These are phyloP conservation scores for Acanthornis magna DNA, from an alignment of 2,797 vertebrate genomes.

Conservation along the genomic window DNA sequence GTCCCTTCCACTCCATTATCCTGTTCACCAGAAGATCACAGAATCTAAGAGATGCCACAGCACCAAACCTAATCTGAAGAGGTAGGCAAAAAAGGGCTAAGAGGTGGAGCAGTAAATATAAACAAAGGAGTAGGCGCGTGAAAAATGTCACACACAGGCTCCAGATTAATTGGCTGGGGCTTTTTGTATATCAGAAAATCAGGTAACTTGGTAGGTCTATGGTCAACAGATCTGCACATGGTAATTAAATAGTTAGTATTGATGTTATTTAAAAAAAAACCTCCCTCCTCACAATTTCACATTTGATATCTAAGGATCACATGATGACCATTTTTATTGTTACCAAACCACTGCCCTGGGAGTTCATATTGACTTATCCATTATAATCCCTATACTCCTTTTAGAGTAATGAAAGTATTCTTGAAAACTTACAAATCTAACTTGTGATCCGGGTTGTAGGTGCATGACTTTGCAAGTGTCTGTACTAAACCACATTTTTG, in stretches of 20 bases:
- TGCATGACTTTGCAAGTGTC: background rate
- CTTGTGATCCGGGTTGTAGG: background rate
- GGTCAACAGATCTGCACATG: background rate
- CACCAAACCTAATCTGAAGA: background rate
- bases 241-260: background rate
- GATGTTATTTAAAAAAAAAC: background rate
- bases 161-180: fast-evolving
- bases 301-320: background rate
- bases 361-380: background rate
- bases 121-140: background rate
- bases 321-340: background rate
- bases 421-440: background rate
- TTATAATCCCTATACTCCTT: background rate
- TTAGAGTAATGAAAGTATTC: background rate
- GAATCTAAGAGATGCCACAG: fast-evolving
- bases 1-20: background rate
- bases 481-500: background rate
- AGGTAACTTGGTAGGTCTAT: background rate
- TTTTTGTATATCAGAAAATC: background rate
- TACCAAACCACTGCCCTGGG: background rate
- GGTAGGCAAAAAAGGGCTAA: background rate
- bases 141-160: background rate
- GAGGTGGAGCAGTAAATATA: background rate
- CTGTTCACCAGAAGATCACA: background rate
- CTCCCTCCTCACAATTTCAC: background rate